phyloP scores from a whole-genome alignment of 1,140 invertebrate genomes.

The Rhopalosiphum padi region DNA sequence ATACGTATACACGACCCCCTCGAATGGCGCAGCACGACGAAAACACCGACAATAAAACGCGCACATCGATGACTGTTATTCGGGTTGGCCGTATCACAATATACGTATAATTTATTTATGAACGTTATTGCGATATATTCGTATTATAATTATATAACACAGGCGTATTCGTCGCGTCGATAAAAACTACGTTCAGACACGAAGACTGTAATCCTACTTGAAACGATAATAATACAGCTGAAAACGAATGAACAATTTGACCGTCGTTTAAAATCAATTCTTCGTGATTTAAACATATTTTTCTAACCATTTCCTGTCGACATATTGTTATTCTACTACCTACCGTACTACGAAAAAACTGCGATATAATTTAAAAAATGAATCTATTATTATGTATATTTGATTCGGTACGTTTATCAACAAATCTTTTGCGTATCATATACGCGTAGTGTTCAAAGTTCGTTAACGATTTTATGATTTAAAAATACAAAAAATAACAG shows the following conservation, averaged over 20 bases:
- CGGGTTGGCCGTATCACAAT: not conserved
- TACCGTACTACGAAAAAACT: not conserved
- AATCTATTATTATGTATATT: not conserved
- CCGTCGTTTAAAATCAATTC: not conserved
- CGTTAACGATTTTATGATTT: not conserved
- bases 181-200: not conserved
- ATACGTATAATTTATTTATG: not conserved
- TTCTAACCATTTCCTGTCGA: not conserved
- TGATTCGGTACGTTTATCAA: not conserved
- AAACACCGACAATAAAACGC: slow-evolving; percentile 7
- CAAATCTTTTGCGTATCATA: not conserved
- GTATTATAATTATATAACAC: not conserved
- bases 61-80: slow-evolving; percentile 35
- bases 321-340: too few species aligned
- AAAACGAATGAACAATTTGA: not conserved
- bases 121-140: not conserved
- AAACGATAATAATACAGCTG: not conserved
- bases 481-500: not conserved
- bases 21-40: not conserved
- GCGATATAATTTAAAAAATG: not conserved
- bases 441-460: not conserved
- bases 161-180: not conserved
- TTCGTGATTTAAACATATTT: not conserved
- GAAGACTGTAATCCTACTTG: not conserved
- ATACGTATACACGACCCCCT: not conserved